Conservation (phyloP, 2,888 invertebrate genomes). For the Liopterus haemorrhoidalis region DNA sequence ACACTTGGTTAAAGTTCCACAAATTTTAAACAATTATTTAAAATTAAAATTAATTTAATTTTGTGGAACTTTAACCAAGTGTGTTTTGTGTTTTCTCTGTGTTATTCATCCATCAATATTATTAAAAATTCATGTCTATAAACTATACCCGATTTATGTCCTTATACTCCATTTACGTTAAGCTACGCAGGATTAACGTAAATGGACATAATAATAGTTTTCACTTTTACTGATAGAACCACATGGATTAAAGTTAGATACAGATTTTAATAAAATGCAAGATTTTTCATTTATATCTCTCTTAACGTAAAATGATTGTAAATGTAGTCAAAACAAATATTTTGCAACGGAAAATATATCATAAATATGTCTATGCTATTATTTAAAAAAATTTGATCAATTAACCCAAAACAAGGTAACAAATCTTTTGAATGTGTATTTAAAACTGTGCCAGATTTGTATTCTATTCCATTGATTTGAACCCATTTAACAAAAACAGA, state of each 20-base stretch:
- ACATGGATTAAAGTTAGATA: background rate
- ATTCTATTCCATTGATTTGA: slow-evolving; percentile 4
- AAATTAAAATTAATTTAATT: too few species aligned
- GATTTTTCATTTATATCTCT: background rate
- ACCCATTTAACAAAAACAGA: slow-evolving; percentile 6
- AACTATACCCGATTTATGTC: too few species aligned
- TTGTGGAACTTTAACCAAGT: too few species aligned
- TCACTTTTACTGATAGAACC: background rate
- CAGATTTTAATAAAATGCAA: background rate
- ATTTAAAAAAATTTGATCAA: background rate
- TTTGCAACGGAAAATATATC: background rate
- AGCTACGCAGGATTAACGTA: too few species aligned
- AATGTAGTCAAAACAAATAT: slow-evolving; percentile 1
- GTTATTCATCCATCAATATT: too few species aligned
- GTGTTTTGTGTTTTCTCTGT: too few species aligned
- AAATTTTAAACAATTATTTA: too few species aligned
- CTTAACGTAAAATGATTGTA: background rate
- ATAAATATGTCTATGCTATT: background rate
- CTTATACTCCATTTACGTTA: too few species aligned
- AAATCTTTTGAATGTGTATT: too few species aligned
- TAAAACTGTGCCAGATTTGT: slow-evolving; percentile 5
- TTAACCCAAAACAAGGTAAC: too few species aligned
- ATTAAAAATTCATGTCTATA: too few species aligned
- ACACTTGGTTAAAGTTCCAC: too few species aligned
- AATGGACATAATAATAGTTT: background rate